These are phyloP conservation scores for human (Homo sapiens) DNA, from an alignment of 2,113 vertebrate species.

Conservation along the genomic window GRCh38 chr1:97825001-97825500, in stretches of 20 bases:
- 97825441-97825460: not conserved
- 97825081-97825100: not conserved
- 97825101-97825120: not conserved
- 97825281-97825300: not conserved
- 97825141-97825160: too few species aligned
- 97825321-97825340: not conserved
- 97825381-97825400: not conserved
- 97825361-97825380: not conserved
- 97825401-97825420: not conserved
- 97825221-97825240: not conserved
- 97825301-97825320: not conserved
- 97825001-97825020: not conserved
- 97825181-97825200: not conserved
- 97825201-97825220: not conserved
- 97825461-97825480: not conserved
- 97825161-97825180: not conserved
- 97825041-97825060: not conserved
- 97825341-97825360: not conserved
- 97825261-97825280: not conserved
- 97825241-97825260: not conserved
- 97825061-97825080: not conserved
- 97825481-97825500: not conserved
- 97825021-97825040: not conserved
- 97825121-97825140: not conserved
- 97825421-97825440: not conserved